Percentiles rank a stretch among this genome's conserved stretches.
These are phyloP conservation scores for Monopis laevigella DNA, from an alignment of 2,888 invertebrate genomes.

Conservation along the genomic window DNA sequence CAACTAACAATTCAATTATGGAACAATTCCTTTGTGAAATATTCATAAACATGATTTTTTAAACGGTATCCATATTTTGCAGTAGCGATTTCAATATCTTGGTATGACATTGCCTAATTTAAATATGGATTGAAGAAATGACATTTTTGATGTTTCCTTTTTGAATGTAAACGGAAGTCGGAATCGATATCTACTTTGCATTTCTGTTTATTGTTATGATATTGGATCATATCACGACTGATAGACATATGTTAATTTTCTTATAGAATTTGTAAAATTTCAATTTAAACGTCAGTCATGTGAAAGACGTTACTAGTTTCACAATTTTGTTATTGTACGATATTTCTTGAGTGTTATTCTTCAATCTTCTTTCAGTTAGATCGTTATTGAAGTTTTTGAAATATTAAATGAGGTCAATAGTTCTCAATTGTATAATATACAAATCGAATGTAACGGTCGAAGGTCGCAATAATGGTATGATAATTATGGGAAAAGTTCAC, in stretches of 20 bases:
- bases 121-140: conserved; percentile 29
- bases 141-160: conserved; percentile 25
- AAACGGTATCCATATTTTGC: conserved; percentile 38
- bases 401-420: conserved; percentile 5
- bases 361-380: conserved; percentile 53
- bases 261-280: neutral
- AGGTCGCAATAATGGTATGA: conserved; percentile 4
- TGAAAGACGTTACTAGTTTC: conserved; percentile 31
- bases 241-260: conserved; percentile 59
- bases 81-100: conserved; percentile 44
- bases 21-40: conserved; percentile 34
- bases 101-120: conserved; percentile 46
- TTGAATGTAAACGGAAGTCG: conserved; percentile 17
- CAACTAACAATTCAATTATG: conserved; percentile 46
- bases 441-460: conserved; percentile 2
- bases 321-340: conserved; percentile 27
- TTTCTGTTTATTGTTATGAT: conserved; percentile 37
- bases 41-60: conserved; percentile 43
- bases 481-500: conserved; percentile 3
- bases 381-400: conserved; percentile 15
- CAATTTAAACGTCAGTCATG: conserved; percentile 31
- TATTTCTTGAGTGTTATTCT: conserved; percentile 47
- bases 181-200: conserved; percentile 58
- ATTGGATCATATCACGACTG: conserved; percentile 55
- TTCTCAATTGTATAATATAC: conserved; percentile 1